A percentile compares a stretch with the other conserved stretches of the same genome.
Conservation (phyloP, 2,797 vertebrate genomes). For the Rhinella marina region DNA sequence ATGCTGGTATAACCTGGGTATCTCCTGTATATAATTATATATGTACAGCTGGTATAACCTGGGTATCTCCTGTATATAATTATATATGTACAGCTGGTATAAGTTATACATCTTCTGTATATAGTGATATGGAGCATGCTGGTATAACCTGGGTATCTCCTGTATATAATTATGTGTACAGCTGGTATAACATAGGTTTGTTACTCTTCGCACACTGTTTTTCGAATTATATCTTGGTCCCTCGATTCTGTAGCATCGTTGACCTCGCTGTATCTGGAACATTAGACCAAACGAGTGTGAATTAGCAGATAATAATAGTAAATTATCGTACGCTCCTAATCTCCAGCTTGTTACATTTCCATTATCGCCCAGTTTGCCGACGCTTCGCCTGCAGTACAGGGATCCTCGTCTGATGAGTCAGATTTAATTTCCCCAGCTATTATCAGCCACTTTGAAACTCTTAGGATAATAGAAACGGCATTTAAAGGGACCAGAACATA, state of each 20-base stretch:
- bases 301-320: conserved; percentile 35
- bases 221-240: background rate
- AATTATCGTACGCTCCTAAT: conserved; percentile 6
- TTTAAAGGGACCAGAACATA: conserved; percentile 22
- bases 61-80: too few relatives aligned
- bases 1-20: too few relatives aligned
- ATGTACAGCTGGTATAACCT: too few relatives aligned
- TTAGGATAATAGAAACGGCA: background rate
- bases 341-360: conserved; percentile 38
- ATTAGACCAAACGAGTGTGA: background rate
- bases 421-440: background rate
- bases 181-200: background rate
- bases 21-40: too few relatives aligned
- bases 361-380: conserved; percentile 41
- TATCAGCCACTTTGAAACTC: background rate
- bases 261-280: background rate
- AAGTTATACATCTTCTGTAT: background rate
- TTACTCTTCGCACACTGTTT: background rate
- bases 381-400: background rate
- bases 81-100: too few relatives aligned
- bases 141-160: too few relatives aligned
- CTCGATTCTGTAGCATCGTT: background rate
- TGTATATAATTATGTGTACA: background rate
- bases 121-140: background rate
- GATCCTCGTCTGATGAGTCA: background rate